A percentile compares a stretch with the other conserved stretches of the same genome.
Evolutionary conservation across 2,797 vertebrate species (phyloP).

Genomic region (Acropternis orthonyx): DNA sequence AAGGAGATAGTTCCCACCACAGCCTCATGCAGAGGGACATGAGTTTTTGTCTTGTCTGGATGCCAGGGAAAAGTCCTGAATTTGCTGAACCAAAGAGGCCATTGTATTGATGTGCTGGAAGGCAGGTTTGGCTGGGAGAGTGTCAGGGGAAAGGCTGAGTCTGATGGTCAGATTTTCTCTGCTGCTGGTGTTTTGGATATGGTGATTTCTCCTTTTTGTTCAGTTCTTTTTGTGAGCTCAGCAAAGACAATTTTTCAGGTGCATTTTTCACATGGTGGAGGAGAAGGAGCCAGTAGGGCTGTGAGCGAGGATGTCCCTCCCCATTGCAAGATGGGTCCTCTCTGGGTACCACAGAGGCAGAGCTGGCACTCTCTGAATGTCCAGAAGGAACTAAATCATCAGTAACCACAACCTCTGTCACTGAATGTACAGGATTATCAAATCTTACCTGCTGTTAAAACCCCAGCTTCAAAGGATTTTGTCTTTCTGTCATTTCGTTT

Average conservation of each 20-base stretch:
- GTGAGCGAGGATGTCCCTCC: rapidly evolving
- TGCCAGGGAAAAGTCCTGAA: neutral
- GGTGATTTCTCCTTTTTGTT: neutral
- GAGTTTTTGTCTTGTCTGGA: neutral
- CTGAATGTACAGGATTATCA: neutral
- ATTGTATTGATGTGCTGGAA: neutral
- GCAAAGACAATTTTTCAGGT: neutral
- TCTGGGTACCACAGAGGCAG: neutral
- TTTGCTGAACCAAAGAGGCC: neutral
- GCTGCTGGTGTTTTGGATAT: neutral
- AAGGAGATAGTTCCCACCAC: neutral
- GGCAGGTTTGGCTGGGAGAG: neutral
- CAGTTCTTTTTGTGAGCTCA: neutral
- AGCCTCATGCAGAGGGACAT: neutral
- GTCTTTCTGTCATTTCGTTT: neutral
- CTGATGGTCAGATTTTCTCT: neutral
- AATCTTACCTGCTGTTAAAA: neutral
- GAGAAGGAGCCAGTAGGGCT: neutral
- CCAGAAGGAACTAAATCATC: neutral
- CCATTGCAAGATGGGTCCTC: neutral
- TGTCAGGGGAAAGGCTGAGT: neutral
- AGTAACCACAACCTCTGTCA: neutral
- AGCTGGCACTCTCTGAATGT: neutral
- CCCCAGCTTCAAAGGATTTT: neutral
- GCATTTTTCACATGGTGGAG: neutral